phyloP scores from a whole-genome alignment of 2,888 invertebrate species.

The Carterocephalus palaemon region DNA sequence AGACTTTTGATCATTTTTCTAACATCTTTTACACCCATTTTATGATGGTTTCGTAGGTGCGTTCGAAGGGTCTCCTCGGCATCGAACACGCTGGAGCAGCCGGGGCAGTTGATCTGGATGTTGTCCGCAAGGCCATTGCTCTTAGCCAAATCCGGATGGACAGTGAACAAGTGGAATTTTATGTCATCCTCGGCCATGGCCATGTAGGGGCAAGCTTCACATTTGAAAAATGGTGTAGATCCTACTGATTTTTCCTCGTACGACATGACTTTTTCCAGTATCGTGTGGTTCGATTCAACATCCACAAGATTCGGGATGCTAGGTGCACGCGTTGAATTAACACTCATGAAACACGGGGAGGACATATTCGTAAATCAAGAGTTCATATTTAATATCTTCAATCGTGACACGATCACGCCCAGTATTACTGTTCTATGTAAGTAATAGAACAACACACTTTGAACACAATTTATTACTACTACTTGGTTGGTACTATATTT shows the following conservation, averaged over 20 bases:
- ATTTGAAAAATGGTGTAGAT: slow-evolving; percentile 73
- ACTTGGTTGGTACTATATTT: too few relatives aligned
- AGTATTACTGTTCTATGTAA: too few relatives aligned
- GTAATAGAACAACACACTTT: too few relatives aligned
- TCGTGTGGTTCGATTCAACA: slow-evolving; percentile 46
- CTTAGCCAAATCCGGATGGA: slow-evolving; percentile 69
- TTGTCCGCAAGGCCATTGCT: slow-evolving; percentile 75
- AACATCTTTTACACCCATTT: slow-evolving; percentile 80
- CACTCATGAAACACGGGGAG: slow-evolving; percentile 48
- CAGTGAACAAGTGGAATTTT: slow-evolving; percentile 71
- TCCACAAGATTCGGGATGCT: slow-evolving; percentile 34
- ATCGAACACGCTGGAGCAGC: slow-evolving; percentile 82
- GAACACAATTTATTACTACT: too few relatives aligned
- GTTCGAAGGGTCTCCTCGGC: slow-evolving; percentile 80
- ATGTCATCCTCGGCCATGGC: slow-evolving; percentile 75
- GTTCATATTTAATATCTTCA: too few relatives aligned
- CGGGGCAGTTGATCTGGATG: slow-evolving; percentile 81
- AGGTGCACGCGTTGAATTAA: slow-evolving; percentile 41
- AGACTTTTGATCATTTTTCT: slow-evolving; percentile 78
- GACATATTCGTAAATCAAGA: slow-evolving; percentile 41
- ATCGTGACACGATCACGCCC: too few relatives aligned
- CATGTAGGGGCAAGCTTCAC: slow-evolving; percentile 77
- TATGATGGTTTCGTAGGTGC: slow-evolving; percentile 84
- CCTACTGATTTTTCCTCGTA: slow-evolving; percentile 73
- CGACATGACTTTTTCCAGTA: slow-evolving; percentile 69